These are phyloP conservation scores for Drosophila sturtevanti DNA, from an alignment of 1,140 invertebrate species.

Conservation along the genomic window DNA sequence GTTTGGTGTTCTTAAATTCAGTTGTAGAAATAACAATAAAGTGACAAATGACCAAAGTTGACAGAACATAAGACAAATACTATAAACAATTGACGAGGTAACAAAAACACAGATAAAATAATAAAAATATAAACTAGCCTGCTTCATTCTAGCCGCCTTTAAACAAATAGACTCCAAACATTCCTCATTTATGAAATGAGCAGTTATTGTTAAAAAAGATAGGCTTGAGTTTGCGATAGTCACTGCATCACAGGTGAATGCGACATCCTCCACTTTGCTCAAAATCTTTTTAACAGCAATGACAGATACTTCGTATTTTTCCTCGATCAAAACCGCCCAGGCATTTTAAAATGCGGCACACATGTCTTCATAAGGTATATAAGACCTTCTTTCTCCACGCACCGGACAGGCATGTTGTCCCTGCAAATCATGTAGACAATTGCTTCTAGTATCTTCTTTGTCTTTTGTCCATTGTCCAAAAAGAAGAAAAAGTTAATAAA, in stretches of 20 bases:
- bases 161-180: no score
- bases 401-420: constrained; percentile 19
- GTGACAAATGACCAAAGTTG: no score
- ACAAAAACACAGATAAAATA: no score
- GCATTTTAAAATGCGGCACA: constrained; percentile 22
- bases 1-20: constrained; percentile 1
- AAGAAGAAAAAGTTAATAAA: not conserved
- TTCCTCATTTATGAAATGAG: no score
- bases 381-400: constrained; percentile 17
- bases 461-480: not conserved
- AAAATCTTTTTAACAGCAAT: not conserved
- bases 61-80: no score
- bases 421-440: constrained; percentile 2
- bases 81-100: no score
- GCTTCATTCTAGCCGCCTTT: no score
- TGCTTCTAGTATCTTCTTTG: not conserved
- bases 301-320: no score
- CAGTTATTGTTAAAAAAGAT: constrained; percentile 1
- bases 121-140: no score
- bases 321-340: not conserved
- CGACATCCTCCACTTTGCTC: not conserved
- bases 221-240: not conserved
- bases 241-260: not conserved
- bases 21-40: constrained; percentile 3
- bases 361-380: not conserved